Base-by-base conservation (phyloP, 2,888 invertebrate species). In the Drosophila dives region DNA sequence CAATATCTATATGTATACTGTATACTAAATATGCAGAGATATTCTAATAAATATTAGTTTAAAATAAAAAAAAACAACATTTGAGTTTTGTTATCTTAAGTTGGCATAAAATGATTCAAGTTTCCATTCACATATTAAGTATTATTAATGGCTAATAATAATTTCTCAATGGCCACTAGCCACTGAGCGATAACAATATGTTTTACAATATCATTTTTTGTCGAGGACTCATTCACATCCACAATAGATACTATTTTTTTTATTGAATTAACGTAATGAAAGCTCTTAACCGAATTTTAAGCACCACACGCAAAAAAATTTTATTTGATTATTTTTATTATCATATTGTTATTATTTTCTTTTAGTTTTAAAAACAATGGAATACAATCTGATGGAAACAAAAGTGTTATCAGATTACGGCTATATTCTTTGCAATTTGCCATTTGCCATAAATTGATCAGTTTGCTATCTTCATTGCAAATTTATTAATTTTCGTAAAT, bases 31-130 rank as follows among this genome's bases (percentile, higher is more conserved):
- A 82, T 85, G 75, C 85, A 88, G 76, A 77, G 71, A 87, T 90
- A 88, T 90, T 90, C 91, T 74, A 89, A 86, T 90, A 86, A 87
- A 90, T 72, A 77, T 73, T 89, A 90, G 90, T 84, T 89, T 77
- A 67, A 84, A 85, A 82, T 67, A 61, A 71, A 82, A 75, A 82
- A 75, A 38, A 56, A 73, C 1, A 17, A 1, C 1, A 17, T 3
- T 15, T 15, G 23, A 40, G 11, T 10, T 10, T 29, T 23, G 15
- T 15, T 8, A 45, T 45, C 2, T 23, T 4, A 15, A 23, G 3
- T 3, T 15, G 23, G 15, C 23, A 23, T 15, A 3, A 20, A 23
- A 2, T 53, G 33, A 33, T 7, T 5, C 4, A n/a, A 3, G 8
- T 20, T 20, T 33, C 11, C 12, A 4, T 23, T 23, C 26, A 2